These are phyloP conservation scores for Phlogophora meticulosa DNA, from an alignment of 2,888 invertebrate genomes.

Conservation along the genomic window DNA sequence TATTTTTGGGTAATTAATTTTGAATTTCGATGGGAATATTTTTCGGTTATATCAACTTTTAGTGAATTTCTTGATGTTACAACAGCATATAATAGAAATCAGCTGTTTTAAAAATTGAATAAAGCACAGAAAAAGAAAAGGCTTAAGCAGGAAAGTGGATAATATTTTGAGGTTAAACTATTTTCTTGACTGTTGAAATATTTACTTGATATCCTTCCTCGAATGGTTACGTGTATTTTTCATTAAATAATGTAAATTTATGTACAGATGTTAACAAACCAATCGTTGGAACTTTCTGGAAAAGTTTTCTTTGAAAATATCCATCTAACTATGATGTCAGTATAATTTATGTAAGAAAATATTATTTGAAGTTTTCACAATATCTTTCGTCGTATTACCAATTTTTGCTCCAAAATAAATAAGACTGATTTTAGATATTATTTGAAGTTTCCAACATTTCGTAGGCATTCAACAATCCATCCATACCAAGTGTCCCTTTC, in stretches of 20 bases:
- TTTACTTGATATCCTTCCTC: constrained; percentile 21
- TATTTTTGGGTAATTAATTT: constrained; percentile 52
- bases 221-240: constrained; percentile 22
- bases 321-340: background rate
- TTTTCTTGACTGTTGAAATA: constrained; percentile 31
- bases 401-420: background rate
- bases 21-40: constrained; percentile 46
- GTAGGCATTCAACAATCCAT: constrained; percentile 13
- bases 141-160: constrained; percentile 21
- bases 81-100: background rate
- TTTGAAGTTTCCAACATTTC: constrained; percentile 6
- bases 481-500: constrained; percentile 46
- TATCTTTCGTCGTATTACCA: background rate
- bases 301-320: constrained; percentile 21
- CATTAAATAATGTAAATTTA: constrained; percentile 44
- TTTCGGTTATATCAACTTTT: constrained; percentile 17
- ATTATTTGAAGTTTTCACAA: background rate
- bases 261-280: constrained; percentile 30
- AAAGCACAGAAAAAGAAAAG: background rate
- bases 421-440: constrained; percentile 2
- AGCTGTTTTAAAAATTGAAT: background rate
- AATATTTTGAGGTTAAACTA: constrained; percentile 17
- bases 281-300: constrained; percentile 32
- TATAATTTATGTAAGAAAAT: constrained; percentile 5
- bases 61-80: background rate